Conservation (phyloP, 2,113 vertebrate genomes). For the pig (Sus scrofa) region T2T-Sscrofa CM000830.6:33573001-33573500, state of each 20-base stretch:
- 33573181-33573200: constrained; percentile 32
- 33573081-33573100: neutral
- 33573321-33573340: neutral
- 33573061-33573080: neutral
- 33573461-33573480: neutral
- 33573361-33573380: constrained; percentile 39
- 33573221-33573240: neutral
- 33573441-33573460: constrained; percentile 52
- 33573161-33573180: neutral
- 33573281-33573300: constrained; percentile 4
- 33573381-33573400: constrained; percentile 39
- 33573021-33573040: neutral
- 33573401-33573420: constrained; percentile 13
- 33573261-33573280: neutral
- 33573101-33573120: neutral
- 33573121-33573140: neutral
- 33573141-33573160: neutral
- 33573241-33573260: neutral
- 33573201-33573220: neutral
- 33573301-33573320: constrained; percentile 35
- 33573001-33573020: neutral
- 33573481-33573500: constrained; percentile 23
- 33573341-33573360: constrained; percentile 42
- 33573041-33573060: constrained; percentile 28
- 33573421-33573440: constrained; percentile 61